Conservation (phyloP, 2,888 invertebrate genomes). For the Phyto melanocephala region DNA sequence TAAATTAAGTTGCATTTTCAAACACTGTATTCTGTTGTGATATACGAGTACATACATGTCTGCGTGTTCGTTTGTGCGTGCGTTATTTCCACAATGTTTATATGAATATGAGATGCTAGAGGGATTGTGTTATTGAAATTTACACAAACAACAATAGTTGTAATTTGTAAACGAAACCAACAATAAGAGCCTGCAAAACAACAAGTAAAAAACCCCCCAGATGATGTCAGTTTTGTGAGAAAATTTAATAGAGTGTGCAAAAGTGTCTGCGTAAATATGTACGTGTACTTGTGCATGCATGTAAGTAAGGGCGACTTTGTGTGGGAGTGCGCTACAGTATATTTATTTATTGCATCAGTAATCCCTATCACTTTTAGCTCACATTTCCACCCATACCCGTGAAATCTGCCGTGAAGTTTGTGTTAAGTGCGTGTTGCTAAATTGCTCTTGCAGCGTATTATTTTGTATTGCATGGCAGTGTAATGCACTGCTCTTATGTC, state of each 20-base stretch:
- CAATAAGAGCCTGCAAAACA: not conserved
- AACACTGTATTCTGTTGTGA: no score
- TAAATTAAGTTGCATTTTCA: no score
- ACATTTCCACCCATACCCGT: conserved; percentile 19
- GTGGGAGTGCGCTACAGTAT: not conserved
- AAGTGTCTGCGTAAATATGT: not conserved
- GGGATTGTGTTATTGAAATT: conserved; percentile 45
- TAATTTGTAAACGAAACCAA: conserved; percentile 11
- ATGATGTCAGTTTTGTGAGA: not conserved
- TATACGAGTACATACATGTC: not conserved
- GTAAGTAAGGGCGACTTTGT: not conserved
- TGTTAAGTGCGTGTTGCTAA: conserved; percentile 51
- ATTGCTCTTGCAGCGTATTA: conserved; percentile 23
- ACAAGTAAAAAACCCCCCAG: not conserved
- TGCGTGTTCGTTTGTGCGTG: not conserved
- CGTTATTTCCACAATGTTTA: not conserved
- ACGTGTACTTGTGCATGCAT: not conserved
- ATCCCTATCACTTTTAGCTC: not conserved
- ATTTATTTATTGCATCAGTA: conserved; percentile 41
- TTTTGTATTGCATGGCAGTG: conserved; percentile 7
- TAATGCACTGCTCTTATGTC: conserved; percentile 17
- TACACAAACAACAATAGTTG: conserved; percentile 20
- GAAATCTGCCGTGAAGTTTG: conserved; percentile 36
- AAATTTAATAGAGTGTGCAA: conserved; percentile 38
- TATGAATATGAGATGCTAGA: not conserved